Conservation (phyloP, 2,888 invertebrate species). For the Acanthococcus lagerstroemiae region DNA sequence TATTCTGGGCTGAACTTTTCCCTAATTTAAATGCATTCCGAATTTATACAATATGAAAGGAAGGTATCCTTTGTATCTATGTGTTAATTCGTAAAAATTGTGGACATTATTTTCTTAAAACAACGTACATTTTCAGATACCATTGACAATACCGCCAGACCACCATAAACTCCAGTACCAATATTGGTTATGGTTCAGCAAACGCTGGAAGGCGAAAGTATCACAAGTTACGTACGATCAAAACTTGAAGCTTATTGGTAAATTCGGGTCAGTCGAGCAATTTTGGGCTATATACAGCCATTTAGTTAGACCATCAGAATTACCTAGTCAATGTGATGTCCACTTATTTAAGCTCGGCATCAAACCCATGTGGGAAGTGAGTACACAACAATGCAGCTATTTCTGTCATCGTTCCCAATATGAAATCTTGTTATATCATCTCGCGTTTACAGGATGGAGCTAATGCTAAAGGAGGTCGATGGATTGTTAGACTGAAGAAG, state of each 20-base stretch:
- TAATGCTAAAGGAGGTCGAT: constrained; percentile 94
- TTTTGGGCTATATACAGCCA: constrained; percentile 96
- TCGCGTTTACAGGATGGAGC: constrained; percentile 57
- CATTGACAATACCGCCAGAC: constrained; percentile 63
- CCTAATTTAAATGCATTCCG: too few relatives aligned
- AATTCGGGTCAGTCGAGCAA: constrained; percentile 87
- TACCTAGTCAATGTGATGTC: constrained; percentile 83
- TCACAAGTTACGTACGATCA: constrained; percentile 54
- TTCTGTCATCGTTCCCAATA: neutral
- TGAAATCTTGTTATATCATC: neutral
- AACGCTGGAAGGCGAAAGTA: constrained; percentile 51
- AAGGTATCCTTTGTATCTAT: too few relatives aligned
- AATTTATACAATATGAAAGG: too few relatives aligned
- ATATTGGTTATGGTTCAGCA: constrained; percentile 86
- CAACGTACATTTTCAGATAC: constrained; percentile 44
- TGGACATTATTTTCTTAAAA: neutral
- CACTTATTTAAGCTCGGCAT: constrained; percentile 97
- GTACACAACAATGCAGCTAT: constrained; percentile 34
- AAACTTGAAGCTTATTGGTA: constrained; percentile 78
- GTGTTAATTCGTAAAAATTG: too few relatives aligned
- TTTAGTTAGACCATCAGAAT: constrained; percentile 76
- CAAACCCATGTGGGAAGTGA: constrained; percentile 96
- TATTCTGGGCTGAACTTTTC: too few relatives aligned
- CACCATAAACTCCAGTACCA: constrained; percentile 89
- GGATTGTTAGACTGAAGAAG: constrained; percentile 91